Base-by-base conservation (phyloP, 2,797 vertebrate species). In the Hippocampus kuda region DNA sequence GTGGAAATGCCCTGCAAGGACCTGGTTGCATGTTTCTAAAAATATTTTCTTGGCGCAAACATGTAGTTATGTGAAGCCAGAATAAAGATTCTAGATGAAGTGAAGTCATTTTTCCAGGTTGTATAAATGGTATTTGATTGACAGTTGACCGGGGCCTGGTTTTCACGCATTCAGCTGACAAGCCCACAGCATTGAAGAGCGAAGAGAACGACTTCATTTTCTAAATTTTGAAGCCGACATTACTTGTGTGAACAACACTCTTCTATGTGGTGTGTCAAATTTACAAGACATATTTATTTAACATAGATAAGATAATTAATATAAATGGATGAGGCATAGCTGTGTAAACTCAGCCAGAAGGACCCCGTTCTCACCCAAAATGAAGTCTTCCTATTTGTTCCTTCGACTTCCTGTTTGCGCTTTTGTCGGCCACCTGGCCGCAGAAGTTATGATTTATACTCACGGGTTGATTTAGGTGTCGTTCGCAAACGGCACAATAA, bases 401-500 rank as follows among this genome's bases (percentile, higher is more conserved):
- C 2, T 26, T 34, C 15, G 8, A 30, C 57, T 6, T 12, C 18
- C 18, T 22, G 60, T 62, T 18, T 22, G 11, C 3, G 16, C 18
- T 10, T 10, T 62, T 62, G 60, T 9, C 41, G 22, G 41, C 26
- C 72, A 69, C 70, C 72, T 72, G 78, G 81, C 80, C 73, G 71
- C 30, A 0, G 42, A 9, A 42, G 65, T 68, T 49, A 68, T 83
- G 83, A 85, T 84, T 81, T 81, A 86, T 79, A 62, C 70, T 34
- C 68, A 15, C 68, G 76, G 75, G 72, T 65, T 84, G 78, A 82
- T 88, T 88, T 80, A 81, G 79, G 81, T 72, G 81, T 80, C 76
- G 72, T 65, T 69, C 73, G 74, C 77, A 88, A 85, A 87, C 72
- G 80, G 80, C 78, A 84, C 86, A 89, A 90, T 87, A 89, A 88